These are phyloP conservation scores for Glomeris maerens DNA, from an alignment of 1,140 invertebrate genomes.

Conservation along the genomic window DNA sequence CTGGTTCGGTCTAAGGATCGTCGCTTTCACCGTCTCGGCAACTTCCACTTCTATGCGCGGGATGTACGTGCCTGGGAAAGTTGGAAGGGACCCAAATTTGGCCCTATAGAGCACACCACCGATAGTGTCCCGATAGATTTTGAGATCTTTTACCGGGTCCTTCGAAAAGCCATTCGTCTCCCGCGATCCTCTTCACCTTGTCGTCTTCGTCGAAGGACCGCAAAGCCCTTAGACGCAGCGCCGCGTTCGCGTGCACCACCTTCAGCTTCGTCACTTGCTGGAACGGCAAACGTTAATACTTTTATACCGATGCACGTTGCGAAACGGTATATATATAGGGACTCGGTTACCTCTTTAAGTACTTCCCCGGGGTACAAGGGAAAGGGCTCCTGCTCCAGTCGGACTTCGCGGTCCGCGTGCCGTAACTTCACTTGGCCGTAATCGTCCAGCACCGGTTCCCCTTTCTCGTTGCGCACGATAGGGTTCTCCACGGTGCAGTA, in stretches of 20 bases:
- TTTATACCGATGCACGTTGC: not conserved
- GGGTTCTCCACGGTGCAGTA: slow-evolving; percentile 39
- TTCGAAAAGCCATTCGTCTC: slow-evolving; percentile 40
- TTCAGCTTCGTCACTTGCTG: slow-evolving; percentile 32
- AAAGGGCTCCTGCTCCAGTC: slow-evolving; percentile 39
- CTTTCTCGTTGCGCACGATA: slow-evolving; percentile 28
- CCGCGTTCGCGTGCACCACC: slow-evolving; percentile 34
- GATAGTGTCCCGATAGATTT: not conserved
- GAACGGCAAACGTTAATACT: not conserved
- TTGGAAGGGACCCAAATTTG: slow-evolving; percentile 4
- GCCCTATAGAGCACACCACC: not conserved
- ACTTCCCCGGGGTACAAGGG: slow-evolving; percentile 39
- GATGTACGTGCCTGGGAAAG: slow-evolving; percentile 34
- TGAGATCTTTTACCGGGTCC: slow-evolving; percentile 30
- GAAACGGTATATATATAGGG: not conserved
- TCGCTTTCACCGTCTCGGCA: slow-evolving; percentile 30
- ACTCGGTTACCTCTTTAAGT: slow-evolving; percentile 26
- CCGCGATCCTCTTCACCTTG: slow-evolving; percentile 30
- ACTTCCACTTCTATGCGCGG: slow-evolving; percentile 36
- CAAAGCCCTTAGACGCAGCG: slow-evolving; percentile 30
- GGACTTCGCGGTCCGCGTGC: slow-evolving; percentile 37
- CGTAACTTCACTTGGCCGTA: slow-evolving; percentile 31
- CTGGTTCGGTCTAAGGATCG: slow-evolving; percentile 34
- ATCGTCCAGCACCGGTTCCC: slow-evolving; percentile 26
- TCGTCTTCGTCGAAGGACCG: slow-evolving; percentile 33